Evolutionary conservation across 2,113 vertebrate genomes (phyloP), one percentile per base, ranked within the genome.

Genomic region (Centropus unirufus): DNA sequence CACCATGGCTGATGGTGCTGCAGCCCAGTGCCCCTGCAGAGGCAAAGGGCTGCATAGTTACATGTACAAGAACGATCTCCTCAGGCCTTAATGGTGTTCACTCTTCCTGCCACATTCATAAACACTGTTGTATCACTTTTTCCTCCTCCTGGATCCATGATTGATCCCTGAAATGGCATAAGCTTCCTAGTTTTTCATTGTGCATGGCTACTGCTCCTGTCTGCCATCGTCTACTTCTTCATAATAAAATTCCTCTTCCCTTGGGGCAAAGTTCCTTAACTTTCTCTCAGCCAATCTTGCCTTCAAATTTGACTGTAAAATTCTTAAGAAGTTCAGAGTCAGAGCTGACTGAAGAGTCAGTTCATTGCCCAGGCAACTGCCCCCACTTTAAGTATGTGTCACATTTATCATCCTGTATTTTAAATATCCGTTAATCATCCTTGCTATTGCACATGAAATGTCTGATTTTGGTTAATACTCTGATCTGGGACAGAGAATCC

Each of bases 1-100:
- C 42, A 27, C 46, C 5, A 1, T 40, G 17, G 3, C 29, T 57
- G 29, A 22, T 24, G 64, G 32, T 30, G 36, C 0, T 0, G 57
- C 57, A 64, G 42, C 14, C 23, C n/a, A 22, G 18, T 1, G 1
- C 7, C 19, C 21, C 80, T 46, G 11, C 42, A 42, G 59, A 64
- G 51, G 34, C 66, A 70, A 67, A 68, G 36, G 17, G 20, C 32
- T 63, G 16, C 8, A 7, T 40, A 58, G 40, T 80, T 55, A 44
- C 5, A 40, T 11, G 30, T 29, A 52, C 13, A 58, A 29, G 21
- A 52, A 26, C 22, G 76, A 86, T 62, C 9, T 44, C 49, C 54
- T 63, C 8, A 8, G 52, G 16, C 29, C 36, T 63, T 20, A 20
- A 3, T 13, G 9, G 19, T 51, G 36, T 62, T 55, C 69, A 62